Evolutionary conservation across 2,797 vertebrate species (phyloP).

Genomic region (Crax fasciolata): DNA sequence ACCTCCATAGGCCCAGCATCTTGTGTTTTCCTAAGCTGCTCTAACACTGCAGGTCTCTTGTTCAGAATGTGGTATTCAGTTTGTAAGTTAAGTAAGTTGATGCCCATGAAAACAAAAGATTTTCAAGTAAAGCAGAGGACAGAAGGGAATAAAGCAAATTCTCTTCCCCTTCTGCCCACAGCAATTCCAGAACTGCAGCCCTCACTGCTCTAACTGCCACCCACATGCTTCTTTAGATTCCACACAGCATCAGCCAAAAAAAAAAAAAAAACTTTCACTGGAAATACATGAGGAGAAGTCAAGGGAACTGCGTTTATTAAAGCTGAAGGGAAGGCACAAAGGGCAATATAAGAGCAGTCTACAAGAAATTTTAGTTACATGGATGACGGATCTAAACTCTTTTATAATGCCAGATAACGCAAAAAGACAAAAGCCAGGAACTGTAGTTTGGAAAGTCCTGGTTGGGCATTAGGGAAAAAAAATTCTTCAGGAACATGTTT

Average conservation of each 20-base stretch:
- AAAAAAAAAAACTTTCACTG: neutral
- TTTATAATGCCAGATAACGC: neutral
- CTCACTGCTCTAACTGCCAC: neutral
- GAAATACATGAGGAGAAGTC: neutral
- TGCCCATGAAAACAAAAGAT: neutral
- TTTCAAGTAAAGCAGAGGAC: neutral
- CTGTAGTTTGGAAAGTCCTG: neutral
- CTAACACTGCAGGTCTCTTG: neutral
- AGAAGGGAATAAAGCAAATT: slow-evolving; percentile 4
- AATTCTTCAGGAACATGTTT: neutral
- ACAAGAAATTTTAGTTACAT: neutral
- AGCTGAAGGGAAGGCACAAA: neutral
- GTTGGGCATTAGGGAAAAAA: neutral
- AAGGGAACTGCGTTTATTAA: neutral
- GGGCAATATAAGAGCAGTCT: neutral
- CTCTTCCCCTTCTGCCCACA: neutral
- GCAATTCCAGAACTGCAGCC: neutral
- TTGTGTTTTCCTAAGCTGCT: neutral
- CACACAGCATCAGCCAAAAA: neutral
- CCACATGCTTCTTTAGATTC: neutral
- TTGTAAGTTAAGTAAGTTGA: neutral
- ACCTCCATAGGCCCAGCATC: neutral
- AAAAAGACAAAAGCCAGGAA: neutral
- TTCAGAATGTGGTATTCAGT: neutral
- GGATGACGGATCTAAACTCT: neutral